Evolutionary conservation across 2,888 invertebrate genomes (phyloP).

Genomic region (Incurvaria masculella): DNA sequence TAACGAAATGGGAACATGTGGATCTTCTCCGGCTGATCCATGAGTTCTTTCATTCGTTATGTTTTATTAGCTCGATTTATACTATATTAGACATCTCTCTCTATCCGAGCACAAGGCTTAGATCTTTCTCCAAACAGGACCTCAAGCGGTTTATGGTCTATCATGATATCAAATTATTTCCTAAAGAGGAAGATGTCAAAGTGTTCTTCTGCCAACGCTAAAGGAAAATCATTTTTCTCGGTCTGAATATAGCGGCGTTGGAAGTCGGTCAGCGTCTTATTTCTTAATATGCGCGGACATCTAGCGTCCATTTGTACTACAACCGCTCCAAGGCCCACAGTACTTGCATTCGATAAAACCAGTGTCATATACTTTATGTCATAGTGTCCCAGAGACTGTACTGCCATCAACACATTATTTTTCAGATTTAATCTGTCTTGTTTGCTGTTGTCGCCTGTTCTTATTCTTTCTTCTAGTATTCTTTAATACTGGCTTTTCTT

Average conservation of each 20-base stretch:
- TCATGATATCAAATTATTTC: slow-evolving; percentile 23
- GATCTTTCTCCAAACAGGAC: slow-evolving; percentile 17
- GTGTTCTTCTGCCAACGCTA: slow-evolving; percentile 21
- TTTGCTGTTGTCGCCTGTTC: no score
- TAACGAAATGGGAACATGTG: slow-evolving; percentile 12
- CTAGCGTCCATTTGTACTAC: slow-evolving; percentile 19
- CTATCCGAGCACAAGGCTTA: slow-evolving; percentile 13
- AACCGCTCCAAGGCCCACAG: slow-evolving; percentile 22
- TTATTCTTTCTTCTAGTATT: no score
- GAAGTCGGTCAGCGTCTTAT: slow-evolving; percentile 22
- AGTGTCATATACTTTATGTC: no score
- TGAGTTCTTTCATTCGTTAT: slow-evolving; percentile 20
- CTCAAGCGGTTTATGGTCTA: slow-evolving; percentile 20
- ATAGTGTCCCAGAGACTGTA: no score
- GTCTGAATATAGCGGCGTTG: slow-evolving; percentile 22
- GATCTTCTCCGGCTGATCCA: neutral
- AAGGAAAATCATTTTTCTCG: slow-evolving; percentile 17
- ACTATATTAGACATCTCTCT: slow-evolving; percentile 15
- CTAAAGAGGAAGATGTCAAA: slow-evolving; percentile 31
- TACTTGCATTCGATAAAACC: slow-evolving; percentile 25
- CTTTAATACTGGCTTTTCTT: no score
- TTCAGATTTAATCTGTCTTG: no score
- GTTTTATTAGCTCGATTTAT: slow-evolving; percentile 16
- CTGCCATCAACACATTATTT: no score
- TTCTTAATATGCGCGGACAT: slow-evolving; percentile 25